Conservation (phyloP, 2,797 vertebrate genomes). For the Alosa sapidissima region DNA sequence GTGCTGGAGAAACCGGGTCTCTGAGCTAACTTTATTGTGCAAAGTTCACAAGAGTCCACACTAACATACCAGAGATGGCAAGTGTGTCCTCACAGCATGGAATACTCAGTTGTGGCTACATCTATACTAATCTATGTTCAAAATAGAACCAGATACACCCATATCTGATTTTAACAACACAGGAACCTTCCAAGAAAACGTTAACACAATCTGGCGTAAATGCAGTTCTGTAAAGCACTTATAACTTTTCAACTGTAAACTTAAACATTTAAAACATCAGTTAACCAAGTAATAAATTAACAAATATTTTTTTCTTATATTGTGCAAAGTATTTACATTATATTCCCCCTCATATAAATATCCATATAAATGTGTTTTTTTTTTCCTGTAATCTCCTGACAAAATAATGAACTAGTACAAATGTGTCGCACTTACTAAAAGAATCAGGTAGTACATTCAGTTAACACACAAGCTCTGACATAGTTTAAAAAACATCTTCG, state of each 20-base stretch:
- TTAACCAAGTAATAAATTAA: slow-evolving; percentile 58
- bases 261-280: slow-evolving; percentile 59
- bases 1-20: not conserved
- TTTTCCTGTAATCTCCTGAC: slow-evolving; percentile 53
- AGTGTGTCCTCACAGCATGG: slow-evolving; percentile 59
- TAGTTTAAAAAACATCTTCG: slow-evolving; percentile 48
- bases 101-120: slow-evolving; percentile 57
- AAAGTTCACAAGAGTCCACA: slow-evolving; percentile 68
- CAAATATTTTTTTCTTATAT: slow-evolving; percentile 59
- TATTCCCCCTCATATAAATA: slow-evolving; percentile 63
- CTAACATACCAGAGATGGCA: slow-evolving; percentile 65
- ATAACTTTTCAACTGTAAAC: slow-evolving; percentile 62
- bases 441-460: slow-evolving; percentile 78
- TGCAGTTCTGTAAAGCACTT: slow-evolving; percentile 69
- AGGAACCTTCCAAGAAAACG: slow-evolving; percentile 56
- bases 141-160: slow-evolving; percentile 43
- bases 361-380: slow-evolving; percentile 65
- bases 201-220: slow-evolving; percentile 73
- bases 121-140: slow-evolving; percentile 36
- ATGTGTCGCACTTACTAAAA: slow-evolving; percentile 61
- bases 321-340: slow-evolving; percentile 69
- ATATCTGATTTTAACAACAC: slow-evolving; percentile 47
- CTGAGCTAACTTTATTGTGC: slow-evolving; percentile 69
- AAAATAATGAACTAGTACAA: slow-evolving; percentile 64
- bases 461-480: slow-evolving; percentile 61